Evolutionary conservation across 2,797 vertebrate species (phyloP), one percentile per base, ranked within the genome.

Genomic region (Notolepis coatsorum): DNA sequence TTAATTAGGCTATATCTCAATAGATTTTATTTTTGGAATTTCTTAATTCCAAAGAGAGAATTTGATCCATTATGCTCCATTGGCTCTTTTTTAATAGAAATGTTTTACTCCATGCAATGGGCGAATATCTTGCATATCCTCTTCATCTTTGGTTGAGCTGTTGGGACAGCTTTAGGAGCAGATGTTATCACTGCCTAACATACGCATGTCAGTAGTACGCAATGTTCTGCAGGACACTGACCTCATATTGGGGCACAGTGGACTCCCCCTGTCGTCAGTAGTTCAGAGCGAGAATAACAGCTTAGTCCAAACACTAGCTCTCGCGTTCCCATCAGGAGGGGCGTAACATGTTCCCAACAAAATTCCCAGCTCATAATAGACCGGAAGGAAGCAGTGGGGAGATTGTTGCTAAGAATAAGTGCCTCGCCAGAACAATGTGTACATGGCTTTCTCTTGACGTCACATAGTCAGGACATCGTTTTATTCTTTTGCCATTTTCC

Each of bases 321-420:
- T 21, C 8, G 28, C 46, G 20, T 60, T 85, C 61, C 54, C 6
- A 37, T 23, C 7, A 21, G 28, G 27, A 47, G 66, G 31, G 65
- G 35, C 35, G 55, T 17, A 55, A 65, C 42, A 23, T 20, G 59
- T 87, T 84, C 77, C 73, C 71, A 71, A 27, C 28, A 46, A 42
- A 20, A 70, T 59, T 71, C 45, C 71, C 31, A 47, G 53, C 27
- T 38, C 31, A n/a, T 71, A 47, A 51, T 10, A 39, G 37, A 64
- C 31, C 13, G 83, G 74, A 77, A 82, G 84, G 85, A 88, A 86
- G 68, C 62, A 10, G 7, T 5, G 56, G n/a, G 63, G n/a, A 52
- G 56, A 60, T 72, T 65, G 38, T 10, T 30, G 60, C 65, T 47
- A 42, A 75, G 74, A 81, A 86, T 78, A 86, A 61, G 74, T n/a